Conservation (phyloP, 2,797 vertebrate genomes). For the Anomalospiza imberbis region DNA sequence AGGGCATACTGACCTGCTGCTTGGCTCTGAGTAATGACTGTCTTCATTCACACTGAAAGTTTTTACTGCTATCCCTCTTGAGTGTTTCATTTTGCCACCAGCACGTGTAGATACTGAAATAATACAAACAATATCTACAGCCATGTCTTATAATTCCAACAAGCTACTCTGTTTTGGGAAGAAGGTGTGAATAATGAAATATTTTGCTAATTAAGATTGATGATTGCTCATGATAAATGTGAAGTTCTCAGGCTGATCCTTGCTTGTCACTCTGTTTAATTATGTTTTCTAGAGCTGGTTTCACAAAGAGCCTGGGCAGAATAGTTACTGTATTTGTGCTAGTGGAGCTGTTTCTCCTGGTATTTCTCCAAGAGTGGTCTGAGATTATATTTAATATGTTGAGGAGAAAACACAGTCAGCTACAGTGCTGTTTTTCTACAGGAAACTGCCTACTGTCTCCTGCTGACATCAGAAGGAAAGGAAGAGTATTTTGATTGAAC, state of each 20-base stretch:
- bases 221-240: background rate
- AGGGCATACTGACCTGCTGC: background rate
- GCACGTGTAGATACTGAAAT: background rate
- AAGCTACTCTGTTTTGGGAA: background rate
- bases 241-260: background rate
- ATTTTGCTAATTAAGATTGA: background rate
- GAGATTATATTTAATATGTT: background rate
- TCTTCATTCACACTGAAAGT: background rate
- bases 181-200: background rate
- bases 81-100: background rate
- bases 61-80: background rate
- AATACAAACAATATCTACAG: background rate
- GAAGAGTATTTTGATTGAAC: background rate
- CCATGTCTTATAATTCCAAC: background rate
- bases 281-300: background rate
- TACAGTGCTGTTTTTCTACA: background rate
- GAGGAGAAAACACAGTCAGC: background rate
- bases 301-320: background rate
- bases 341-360: background rate
- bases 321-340: background rate
- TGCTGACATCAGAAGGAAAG: background rate
- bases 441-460: background rate
- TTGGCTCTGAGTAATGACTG: background rate
- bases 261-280: background rate
- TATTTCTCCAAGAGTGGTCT: background rate